Evolutionary conservation across 2,888 invertebrate genomes (phyloP), one percentile per base, ranked within the genome.

Genomic region (Drosophila limbata): DNA sequence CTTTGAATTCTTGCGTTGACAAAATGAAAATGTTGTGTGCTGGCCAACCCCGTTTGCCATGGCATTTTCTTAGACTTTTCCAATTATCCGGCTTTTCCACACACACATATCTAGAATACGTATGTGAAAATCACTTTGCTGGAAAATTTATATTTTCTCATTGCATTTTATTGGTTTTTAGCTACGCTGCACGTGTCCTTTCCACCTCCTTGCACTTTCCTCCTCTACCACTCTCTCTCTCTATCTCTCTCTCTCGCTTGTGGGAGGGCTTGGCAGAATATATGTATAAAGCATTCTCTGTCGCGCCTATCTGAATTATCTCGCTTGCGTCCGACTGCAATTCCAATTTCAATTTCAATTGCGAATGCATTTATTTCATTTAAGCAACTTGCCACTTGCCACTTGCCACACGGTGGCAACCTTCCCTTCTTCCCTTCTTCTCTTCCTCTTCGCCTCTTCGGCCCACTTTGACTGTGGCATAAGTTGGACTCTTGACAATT

Each of bases 101-200:
- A 21, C 40, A 50, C 33, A 50, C 19, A 31, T 28, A 28, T 25
- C 6, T 25, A 25, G 1, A 25, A 25, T 5, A 6, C 25, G 5
- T 3, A 33, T 35, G 19, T 11, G 35, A 51, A 79, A 83, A 66
- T 76, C 67, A 69, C 48, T 77, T 79, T 66, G 56, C 53, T 64
- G 77, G 80, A 78, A 84, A 80, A 73, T 79, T 51, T 69, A 82
- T 79, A 68, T 76, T 33, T 35, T 6, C 62, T 77, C 68, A 84
- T 81, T 84, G 77, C 85, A 85, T 63, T 85, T 83, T 82, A 85
- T 83, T 82, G 83, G 69, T 62, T 72, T 79, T 69, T 47, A 37
- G 42, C 64, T 31, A 40, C 47, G 37, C 45, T 51, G 71, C 75
- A 66, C 62, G 81, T 81, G 67, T 45, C 60, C n/a, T 19, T 33